phyloP scores from a whole-genome alignment of 2,113 vertebrate genomes.

The Vidua macroura region DNA sequence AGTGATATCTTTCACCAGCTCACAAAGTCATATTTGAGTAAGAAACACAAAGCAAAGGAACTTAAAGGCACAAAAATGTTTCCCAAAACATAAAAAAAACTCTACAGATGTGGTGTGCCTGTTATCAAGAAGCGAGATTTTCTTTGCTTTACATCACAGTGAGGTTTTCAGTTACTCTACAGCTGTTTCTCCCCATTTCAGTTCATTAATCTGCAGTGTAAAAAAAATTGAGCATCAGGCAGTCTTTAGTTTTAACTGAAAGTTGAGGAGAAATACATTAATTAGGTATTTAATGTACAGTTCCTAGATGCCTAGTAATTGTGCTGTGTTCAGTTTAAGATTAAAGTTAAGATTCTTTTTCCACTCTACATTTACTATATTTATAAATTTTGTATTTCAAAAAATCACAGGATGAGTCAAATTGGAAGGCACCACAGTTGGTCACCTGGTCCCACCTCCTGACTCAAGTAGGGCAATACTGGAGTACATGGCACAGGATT shows the following conservation, averaged over 20 bases:
- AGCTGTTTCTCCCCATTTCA: not conserved
- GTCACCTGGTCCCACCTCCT: not conserved
- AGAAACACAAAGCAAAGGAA: not conserved
- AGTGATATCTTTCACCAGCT: not conserved
- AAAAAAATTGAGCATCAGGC: not conserved
- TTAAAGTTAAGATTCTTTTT: not conserved
- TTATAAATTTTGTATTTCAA: not conserved
- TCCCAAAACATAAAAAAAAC: not conserved
- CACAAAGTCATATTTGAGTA: not conserved
- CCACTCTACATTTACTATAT: not conserved
- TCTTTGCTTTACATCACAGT: not conserved
- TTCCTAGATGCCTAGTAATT: not conserved
- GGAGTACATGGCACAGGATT: not conserved
- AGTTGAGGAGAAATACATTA: not conserved
- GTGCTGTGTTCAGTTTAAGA: not conserved
- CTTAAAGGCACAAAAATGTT: not conserved
- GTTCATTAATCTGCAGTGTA: not conserved
- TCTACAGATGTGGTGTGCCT: not conserved
- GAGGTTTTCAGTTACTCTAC: not conserved
- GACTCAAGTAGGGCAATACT: not conserved
- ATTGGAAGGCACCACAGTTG: not conserved
- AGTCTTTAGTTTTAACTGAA: not conserved
- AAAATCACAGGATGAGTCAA: not conserved
- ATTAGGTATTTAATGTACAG: not conserved
- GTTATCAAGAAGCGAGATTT: not conserved